phyloP scores from a whole-genome alignment of 2,797 vertebrate species.

The Prionace glauca region DNA sequence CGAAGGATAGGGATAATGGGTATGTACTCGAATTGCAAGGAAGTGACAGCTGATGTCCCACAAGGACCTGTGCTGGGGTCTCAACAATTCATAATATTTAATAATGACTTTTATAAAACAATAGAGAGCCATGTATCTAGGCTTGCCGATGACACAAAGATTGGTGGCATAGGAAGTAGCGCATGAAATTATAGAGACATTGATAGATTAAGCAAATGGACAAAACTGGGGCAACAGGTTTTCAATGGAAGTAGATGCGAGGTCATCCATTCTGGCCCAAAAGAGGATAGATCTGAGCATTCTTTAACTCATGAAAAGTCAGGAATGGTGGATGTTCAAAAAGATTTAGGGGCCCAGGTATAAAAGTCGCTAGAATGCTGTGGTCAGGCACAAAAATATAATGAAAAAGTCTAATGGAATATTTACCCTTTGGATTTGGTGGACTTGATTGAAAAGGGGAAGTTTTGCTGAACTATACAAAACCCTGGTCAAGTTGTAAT shows the following conservation, averaged over 20 bases:
- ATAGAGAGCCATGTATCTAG: background rate
- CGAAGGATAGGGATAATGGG: background rate
- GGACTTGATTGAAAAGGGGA: background rate
- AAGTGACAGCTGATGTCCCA: background rate
- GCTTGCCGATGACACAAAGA: background rate
- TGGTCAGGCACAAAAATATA: too few species aligned
- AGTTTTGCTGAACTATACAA: background rate
- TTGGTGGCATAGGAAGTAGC: background rate
- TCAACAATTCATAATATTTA: background rate
- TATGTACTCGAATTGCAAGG: background rate
- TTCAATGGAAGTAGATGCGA: background rate
- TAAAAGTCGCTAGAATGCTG: background rate
- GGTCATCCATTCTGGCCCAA: background rate
- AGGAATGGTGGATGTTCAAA: background rate
- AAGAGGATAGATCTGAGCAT: background rate
- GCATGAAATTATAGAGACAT: background rate
- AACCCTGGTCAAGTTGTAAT: background rate
- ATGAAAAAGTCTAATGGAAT: background rate
- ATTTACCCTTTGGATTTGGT: background rate
- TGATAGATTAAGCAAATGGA: background rate
- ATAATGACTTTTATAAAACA: too few species aligned
- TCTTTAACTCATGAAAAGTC: background rate
- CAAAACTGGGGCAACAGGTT: background rate
- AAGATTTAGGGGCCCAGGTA: background rate
- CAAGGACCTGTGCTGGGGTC: too few species aligned